A percentile compares a stretch with the other conserved stretches of the same genome.
Evolutionary conservation across 2,797 vertebrate species (phyloP).

Genomic region (Austrolebias charrua): DNA sequence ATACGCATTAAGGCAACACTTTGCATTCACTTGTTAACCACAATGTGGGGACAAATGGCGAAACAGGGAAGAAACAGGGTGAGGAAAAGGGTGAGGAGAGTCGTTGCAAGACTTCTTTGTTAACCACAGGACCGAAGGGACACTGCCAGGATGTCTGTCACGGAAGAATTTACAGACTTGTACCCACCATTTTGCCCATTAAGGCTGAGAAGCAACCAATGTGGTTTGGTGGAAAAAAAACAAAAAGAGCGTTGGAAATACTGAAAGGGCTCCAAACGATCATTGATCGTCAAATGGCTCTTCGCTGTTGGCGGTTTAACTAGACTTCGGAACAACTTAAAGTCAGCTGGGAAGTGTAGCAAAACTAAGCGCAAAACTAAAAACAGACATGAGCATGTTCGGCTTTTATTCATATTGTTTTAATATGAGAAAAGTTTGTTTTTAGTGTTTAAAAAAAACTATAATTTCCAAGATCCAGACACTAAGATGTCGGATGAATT

Average conservation of each 20-base stretch:
- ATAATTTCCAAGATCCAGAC: no score
- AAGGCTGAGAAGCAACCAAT: conserved; percentile 71
- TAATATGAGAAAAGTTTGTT: no score
- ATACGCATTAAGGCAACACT: conserved; percentile 44
- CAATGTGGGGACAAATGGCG: conserved; percentile 70
- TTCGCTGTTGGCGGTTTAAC: conserved; percentile 83
- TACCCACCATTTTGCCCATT: conserved; percentile 65
- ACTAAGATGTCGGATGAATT: no score
- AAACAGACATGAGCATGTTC: background rate
- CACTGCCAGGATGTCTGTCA: conserved; percentile 70
- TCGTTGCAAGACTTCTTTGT: conserved; percentile 67
- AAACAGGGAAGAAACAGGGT: conserved; percentile 33
- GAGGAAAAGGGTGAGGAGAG: conserved; percentile 56
- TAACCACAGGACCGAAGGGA: conserved; percentile 76
- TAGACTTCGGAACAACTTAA: conserved; percentile 71
- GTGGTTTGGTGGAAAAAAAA: conserved; percentile 64
- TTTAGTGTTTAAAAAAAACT: no score
- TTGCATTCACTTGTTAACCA: conserved; percentile 75
- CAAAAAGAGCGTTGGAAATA: conserved; percentile 46
- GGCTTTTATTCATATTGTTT: no score
- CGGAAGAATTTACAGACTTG: conserved; percentile 46
- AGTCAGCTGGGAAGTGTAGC: conserved; percentile 77
- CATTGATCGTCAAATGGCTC: conserved; percentile 89
- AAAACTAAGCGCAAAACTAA: conserved; percentile 27
- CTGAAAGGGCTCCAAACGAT: conserved; percentile 53